phyloP scores from a whole-genome alignment of 2,113 vertebrate species.

The Phalacrocorax brasilianus region DNA sequence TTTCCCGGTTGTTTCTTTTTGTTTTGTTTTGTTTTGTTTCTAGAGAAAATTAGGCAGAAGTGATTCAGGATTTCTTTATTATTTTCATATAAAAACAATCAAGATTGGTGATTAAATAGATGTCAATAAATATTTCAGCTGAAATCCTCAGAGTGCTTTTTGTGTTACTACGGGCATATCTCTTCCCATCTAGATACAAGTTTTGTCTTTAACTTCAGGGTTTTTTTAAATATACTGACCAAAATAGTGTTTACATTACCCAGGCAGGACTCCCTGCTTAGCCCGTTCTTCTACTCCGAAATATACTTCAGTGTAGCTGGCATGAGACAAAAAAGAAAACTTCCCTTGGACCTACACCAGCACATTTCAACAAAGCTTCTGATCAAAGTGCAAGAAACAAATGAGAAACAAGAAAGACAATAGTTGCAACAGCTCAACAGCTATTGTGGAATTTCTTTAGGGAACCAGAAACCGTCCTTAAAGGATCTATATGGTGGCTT shows the following conservation, averaged over 20 bases:
- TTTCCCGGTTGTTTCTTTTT: background rate
- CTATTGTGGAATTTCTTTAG: conserved; percentile 25
- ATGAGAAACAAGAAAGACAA: conserved; percentile 28
- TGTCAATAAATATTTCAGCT: conserved; percentile 8
- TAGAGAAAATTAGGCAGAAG: conserved; percentile 1
- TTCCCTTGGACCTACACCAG: conserved; percentile 37
- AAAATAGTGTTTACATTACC: conserved; percentile 46
- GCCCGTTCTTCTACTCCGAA: conserved; percentile 39
- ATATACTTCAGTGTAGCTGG: conserved; percentile 17
- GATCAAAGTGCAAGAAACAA: conserved; percentile 47
- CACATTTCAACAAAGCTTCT: conserved; percentile 34
- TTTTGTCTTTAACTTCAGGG: background rate
- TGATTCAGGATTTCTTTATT: background rate
- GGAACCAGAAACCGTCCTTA: conserved; percentile 8
- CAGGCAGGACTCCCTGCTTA: conserved; percentile 34
- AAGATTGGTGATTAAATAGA: background rate
- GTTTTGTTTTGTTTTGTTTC: background rate
- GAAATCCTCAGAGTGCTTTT: background rate
- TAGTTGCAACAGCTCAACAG: conserved; percentile 13
- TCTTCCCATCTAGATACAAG: background rate
- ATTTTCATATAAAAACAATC: background rate
- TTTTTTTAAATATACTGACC: conserved; percentile 47
- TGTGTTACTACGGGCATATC: background rate
- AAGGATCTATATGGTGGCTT: conserved; percentile 3
- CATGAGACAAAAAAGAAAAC: conserved; percentile 46